Base-by-base conservation (phyloP, 2,113 vertebrate species). In the Xiphias gladius region DNA sequence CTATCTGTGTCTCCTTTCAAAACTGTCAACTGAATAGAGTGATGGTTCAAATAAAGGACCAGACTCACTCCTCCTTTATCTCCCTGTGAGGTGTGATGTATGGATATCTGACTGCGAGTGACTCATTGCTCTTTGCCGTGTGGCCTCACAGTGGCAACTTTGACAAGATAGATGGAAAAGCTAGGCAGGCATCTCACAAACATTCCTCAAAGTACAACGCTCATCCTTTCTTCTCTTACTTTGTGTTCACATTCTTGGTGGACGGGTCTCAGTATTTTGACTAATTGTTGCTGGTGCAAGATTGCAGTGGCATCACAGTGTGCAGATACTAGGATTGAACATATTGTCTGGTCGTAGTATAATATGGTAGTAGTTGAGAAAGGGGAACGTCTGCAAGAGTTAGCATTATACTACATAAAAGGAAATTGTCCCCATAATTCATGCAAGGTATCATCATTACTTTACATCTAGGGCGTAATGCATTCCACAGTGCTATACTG, bases 1-100 rank as follows among this genome's bases (percentile, higher is more conserved):
- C 80, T 81, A 70, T 73, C 64, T 66, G 37, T 41, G 63, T 71
- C 55, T 71, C 41, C 48, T 73, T 78, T 76, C 73, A 79, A 50
- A 81, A 50, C 26, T 76, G 73, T 77, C 80, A 72, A 52, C 26
- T 37, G 55, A 71, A 28, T 28, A 30, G 74, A 89, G 48, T 16
- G 20, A 84, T 73, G 71, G 80, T 57, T 86, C 17, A 59, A 82
- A 86, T 88, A 85, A 84, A 85, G 69, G 77, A 72, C 22, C 59
- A 41, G 24, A 48, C 65, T 48, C 1, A 7, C 54, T 61, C 37
- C 20, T 24, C 59, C 46, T 58, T 65, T 24, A 68, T 73, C 71
- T 73, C 26, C 28, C 83, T 28, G 43, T 55, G n/a, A 14, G 59
- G 55, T 72, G 68, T 79, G 84, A 87, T 80, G 74, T 77, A 80